Evolutionary conservation across 2,888 invertebrate genomes (phyloP), one percentile per base, ranked within the genome.

Genomic region (Julus scanicus): DNA sequence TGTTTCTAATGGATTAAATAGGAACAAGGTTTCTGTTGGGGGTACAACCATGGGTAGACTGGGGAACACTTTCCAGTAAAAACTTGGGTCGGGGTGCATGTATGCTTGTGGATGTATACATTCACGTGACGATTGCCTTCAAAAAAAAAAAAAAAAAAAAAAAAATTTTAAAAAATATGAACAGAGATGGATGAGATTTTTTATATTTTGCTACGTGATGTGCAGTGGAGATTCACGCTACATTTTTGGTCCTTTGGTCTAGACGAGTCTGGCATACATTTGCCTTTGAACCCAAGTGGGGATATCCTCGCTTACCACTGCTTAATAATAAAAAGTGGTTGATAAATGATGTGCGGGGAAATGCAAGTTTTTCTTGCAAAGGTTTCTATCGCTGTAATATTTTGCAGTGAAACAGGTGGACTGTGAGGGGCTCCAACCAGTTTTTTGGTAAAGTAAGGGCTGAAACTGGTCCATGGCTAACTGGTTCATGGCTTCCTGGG

Each of bases 1-100:
- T 86, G 49, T 86, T 86, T 86, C 80, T 37, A 80, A 80, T 80
- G 80, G 80, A 80, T 80, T 80, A 80, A 80, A 15, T 80, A 39
- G 80, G 63, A 80, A 80, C 80, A 37, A 80, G 80, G 80, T 15
- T 29, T 71, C n/a, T 29, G 71, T 29, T 29, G 9, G 71, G 53
- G 71, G n/a, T 29, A 29, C 80, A 37, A 9, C 80, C 9, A 29
- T 37, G 29, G 20, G 71, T 9, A 11, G 71, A n/a, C 71, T 11
- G 71, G 71, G 71, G 71, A 71, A 71, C 71, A 71, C 71, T 71
- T 29, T 6, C 15, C 15, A 17, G n/a, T 4, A 11, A 71, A 80
- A 80, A 80, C 29, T 80, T 29, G 80, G 39, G 63, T 1, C 53
- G 17, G 53, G 53, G 53, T 53, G 13, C 29, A 29, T 29, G 29